Percentiles rank a stretch among this genome's conserved stretches.
Conservation (phyloP, 2,113 vertebrate species). For the Anguilla rostrata region DNA sequence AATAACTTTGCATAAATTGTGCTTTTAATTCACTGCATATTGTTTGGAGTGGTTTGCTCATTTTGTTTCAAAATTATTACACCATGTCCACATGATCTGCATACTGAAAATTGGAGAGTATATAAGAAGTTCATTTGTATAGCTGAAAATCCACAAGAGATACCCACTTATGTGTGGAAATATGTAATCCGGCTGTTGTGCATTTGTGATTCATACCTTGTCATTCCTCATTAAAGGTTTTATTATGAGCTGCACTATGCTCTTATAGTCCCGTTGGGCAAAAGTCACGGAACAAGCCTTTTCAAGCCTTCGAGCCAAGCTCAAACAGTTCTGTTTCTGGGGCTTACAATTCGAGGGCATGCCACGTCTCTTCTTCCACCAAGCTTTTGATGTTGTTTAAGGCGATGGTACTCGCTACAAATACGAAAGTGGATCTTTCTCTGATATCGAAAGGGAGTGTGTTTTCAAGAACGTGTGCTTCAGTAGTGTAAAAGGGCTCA, state of each 20-base stretch:
- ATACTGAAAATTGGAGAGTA: neutral
- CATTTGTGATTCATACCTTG: slow-evolving; percentile 23
- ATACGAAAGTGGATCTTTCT: neutral
- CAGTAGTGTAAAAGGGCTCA: neutral
- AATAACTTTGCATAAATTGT: slow-evolving; percentile 6
- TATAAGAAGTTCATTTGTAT: neutral
- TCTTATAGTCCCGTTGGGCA: slow-evolving; percentile 9
- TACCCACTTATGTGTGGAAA: neutral
- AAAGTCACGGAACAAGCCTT: neutral
- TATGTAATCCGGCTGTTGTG: neutral
- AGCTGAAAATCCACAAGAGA: neutral
- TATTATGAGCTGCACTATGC: slow-evolving; percentile 13
- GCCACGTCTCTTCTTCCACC: slow-evolving; percentile 16
- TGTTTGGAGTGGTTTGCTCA: neutral
- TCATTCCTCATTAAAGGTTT: slow-evolving; percentile 31
- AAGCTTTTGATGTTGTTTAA: slow-evolving; percentile 15
- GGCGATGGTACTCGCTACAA: slow-evolving; percentile 2
- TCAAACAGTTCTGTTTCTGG: slow-evolving; percentile 2
- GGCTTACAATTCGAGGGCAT: slow-evolving; percentile 14
- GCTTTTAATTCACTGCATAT: slow-evolving; percentile 5
- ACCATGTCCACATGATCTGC: neutral
- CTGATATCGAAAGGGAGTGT: neutral
- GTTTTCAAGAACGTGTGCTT: neutral
- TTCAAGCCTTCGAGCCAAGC: slow-evolving; percentile 24
- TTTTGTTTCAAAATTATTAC: neutral